Conservation (phyloP, 2,888 invertebrate species). For the Dimorphilus gyrociliatus region DNA sequence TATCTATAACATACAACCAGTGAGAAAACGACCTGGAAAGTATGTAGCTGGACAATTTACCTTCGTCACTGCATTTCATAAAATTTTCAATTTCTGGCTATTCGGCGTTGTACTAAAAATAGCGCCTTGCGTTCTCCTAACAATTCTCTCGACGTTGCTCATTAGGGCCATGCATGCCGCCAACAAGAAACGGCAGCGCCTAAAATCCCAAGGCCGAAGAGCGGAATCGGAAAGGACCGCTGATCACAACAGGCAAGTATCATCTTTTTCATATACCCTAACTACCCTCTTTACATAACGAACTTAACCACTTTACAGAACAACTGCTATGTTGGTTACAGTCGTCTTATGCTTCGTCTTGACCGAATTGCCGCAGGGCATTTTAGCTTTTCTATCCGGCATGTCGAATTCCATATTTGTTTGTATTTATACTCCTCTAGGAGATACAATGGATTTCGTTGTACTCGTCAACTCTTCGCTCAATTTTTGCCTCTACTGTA, state of each 20-base stretch:
- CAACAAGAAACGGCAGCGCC: slow-evolving; percentile 19
- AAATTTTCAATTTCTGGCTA: slow-evolving; percentile 62
- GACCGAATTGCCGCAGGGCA: slow-evolving; percentile 70
- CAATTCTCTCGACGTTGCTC: slow-evolving; percentile 43
- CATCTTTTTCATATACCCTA: too few relatives aligned
- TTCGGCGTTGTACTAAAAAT: slow-evolving; percentile 82
- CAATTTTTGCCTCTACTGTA: slow-evolving; percentile 80
- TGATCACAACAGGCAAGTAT: slow-evolving; percentile 44
- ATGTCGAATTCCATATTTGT: slow-evolving; percentile 44
- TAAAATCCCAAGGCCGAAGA: slow-evolving; percentile 22
- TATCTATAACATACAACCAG: slow-evolving; percentile 12
- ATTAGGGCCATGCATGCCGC: slow-evolving; percentile 31
- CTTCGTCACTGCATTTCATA: slow-evolving; percentile 18
- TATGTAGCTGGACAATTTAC: slow-evolving; percentile 21
- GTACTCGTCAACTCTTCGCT: slow-evolving; percentile 79
- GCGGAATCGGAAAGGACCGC: slow-evolving; percentile 26
- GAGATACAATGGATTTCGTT: slow-evolving; percentile 71
- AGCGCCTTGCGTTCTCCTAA: slow-evolving; percentile 68
- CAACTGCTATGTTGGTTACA: slow-evolving; percentile 71
- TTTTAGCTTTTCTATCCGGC: slow-evolving; percentile 50
- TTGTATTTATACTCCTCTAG: slow-evolving; percentile 44
- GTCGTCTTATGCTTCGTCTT: slow-evolving; percentile 68
- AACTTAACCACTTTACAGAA: too few relatives aligned
- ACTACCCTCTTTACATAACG: too few relatives aligned
- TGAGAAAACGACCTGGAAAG: slow-evolving; percentile 1